phyloP scores from a whole-genome alignment of 2,113 vertebrate species.

The Pachyramphus minor region DNA sequence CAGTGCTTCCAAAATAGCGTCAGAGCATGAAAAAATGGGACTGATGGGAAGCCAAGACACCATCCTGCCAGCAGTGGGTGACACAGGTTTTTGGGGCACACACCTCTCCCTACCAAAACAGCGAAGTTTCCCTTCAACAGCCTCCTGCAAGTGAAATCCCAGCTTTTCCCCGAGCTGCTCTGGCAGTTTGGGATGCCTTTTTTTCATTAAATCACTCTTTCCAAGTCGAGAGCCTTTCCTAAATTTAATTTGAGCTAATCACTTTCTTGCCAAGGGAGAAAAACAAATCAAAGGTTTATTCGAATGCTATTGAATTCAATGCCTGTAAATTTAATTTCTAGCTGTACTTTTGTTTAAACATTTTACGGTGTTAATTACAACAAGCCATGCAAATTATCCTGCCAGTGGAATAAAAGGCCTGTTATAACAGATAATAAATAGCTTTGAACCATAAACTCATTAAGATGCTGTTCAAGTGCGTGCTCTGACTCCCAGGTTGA shows the following conservation, averaged over 20 bases:
- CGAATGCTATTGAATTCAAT: constrained; percentile 14
- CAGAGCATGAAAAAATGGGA: rapidly evolving
- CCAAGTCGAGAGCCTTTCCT: not conserved
- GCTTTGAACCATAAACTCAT: constrained; percentile 12
- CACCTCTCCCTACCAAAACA: not conserved
- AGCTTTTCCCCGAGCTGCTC: not conserved
- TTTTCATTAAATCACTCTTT: constrained; percentile 28
- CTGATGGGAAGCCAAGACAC: not conserved
- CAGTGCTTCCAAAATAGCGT: not conserved
- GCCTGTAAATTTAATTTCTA: constrained; percentile 53
- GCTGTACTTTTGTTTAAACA: constrained; percentile 52
- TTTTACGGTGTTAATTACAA: constrained; percentile 48
- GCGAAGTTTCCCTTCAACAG: not conserved
- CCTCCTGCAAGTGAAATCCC: not conserved
- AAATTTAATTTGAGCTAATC: constrained; percentile 57
- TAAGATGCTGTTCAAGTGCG: not conserved
- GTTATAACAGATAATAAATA: constrained; percentile 33
- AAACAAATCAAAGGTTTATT: constrained; percentile 54
- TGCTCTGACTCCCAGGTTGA: constrained; percentile 33
- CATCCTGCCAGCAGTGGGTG: rapidly evolving
- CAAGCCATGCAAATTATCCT: constrained; percentile 45
- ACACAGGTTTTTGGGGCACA: rapidly evolving
- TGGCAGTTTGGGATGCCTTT: not conserved
- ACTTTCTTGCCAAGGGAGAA: constrained; percentile 59
- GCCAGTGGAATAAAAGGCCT: constrained; percentile 27